These are phyloP conservation scores for Oophaga pumilio DNA, from an alignment of 2,113 vertebrate genomes.

Conservation along the genomic window DNA sequence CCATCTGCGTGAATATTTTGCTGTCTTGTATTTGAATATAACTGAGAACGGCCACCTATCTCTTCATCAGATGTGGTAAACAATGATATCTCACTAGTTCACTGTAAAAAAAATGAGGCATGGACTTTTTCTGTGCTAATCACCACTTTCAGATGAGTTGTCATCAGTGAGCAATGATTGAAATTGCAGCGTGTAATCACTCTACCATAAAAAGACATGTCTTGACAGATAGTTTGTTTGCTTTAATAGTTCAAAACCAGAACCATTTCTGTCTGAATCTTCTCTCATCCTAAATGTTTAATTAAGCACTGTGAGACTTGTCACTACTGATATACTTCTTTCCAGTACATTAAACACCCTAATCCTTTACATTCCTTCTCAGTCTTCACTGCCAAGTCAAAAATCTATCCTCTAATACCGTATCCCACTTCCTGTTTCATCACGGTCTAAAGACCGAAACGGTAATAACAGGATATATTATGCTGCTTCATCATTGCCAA, in stretches of 20 bases:
- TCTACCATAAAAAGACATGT: constrained; percentile 70
- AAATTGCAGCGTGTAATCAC: constrained; percentile 61
- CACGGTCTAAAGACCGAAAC: constrained; percentile 35
- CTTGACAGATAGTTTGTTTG: constrained; percentile 71
- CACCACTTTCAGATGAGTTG: constrained; percentile 25
- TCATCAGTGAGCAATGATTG: constrained; percentile 60
- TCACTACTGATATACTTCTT: constrained; percentile 75
- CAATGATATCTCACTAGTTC: constrained; percentile 36
- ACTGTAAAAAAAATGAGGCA: constrained; percentile 4
- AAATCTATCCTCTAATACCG: constrained; percentile 60
- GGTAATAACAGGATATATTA: constrained; percentile 48
- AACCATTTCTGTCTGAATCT: constrained; percentile 66
- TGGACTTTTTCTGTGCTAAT: constrained; percentile 9
- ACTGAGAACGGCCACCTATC: background rate
- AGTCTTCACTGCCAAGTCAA: constrained; percentile 60
- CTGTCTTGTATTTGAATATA: constrained; percentile 9
- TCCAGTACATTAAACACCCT: constrained; percentile 71
- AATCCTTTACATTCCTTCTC: constrained; percentile 72
- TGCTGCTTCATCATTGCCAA: constrained; percentile 40
- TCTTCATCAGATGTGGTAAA: constrained; percentile 32
- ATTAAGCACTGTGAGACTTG: constrained; percentile 76
- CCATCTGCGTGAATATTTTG: background rate
- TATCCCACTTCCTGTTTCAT: constrained; percentile 61
- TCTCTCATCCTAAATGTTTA: constrained; percentile 74
- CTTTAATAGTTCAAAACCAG: constrained; percentile 67